Percentiles rank a stretch among this genome's conserved stretches.
Evolutionary conservation across 2,113 vertebrate species (phyloP).

Genomic region (Myotis lucifugus): DNA sequence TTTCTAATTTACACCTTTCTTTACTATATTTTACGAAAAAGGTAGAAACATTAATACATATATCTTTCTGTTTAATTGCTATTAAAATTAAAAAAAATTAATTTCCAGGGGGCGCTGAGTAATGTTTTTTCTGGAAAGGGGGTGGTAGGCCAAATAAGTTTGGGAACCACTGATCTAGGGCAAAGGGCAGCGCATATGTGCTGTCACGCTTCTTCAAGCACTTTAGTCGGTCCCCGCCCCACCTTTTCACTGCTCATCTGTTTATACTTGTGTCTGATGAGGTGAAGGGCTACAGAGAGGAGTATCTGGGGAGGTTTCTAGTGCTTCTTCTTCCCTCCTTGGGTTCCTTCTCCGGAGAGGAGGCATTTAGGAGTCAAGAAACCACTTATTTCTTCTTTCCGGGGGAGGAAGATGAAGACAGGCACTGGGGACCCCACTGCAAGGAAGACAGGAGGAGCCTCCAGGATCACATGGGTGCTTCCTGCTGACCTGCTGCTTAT

Average conservation of each 20-base stretch:
- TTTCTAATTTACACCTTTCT: too few species aligned
- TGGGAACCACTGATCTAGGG: too few species aligned
- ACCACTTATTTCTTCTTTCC: neutral
- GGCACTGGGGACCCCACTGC: neutral
- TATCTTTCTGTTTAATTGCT: too few species aligned
- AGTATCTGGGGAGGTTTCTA: neutral
- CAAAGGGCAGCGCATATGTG: neutral
- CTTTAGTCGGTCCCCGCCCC: neutral
- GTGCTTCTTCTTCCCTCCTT: neutral
- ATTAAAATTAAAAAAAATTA: too few species aligned
- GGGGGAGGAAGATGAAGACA: neutral
- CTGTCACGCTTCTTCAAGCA: neutral
- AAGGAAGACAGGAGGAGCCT: neutral
- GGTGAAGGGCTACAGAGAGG: neutral
- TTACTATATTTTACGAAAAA: too few species aligned
- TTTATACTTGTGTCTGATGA: neutral
- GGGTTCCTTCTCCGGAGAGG: neutral
- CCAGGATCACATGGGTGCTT: neutral
- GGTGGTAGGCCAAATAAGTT: too few species aligned
- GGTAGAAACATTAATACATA: too few species aligned
- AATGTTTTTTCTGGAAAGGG: too few species aligned
- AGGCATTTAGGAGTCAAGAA: neutral
- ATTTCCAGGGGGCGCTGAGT: too few species aligned
- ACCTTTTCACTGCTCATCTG: neutral
- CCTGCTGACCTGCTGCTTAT: neutral